Percentiles rank a stretch among this genome's conserved stretches.
Conservation (phyloP, 2,888 invertebrate genomes). For the Synergus gifuensis region DNA sequence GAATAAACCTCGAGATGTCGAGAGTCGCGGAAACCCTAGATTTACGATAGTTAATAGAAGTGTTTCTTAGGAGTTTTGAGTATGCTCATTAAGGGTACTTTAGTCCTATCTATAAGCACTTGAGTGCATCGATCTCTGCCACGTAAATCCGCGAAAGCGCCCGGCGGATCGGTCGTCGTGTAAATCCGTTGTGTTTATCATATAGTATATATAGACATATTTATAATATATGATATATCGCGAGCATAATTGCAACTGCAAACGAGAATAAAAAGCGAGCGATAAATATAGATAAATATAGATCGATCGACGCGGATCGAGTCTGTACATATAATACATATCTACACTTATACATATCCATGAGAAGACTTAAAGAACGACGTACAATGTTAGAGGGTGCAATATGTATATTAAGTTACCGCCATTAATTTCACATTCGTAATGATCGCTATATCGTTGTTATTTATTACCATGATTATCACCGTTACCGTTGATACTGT, state of each 20-base stretch:
- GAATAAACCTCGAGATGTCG: conserved; percentile 24
- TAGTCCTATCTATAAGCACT: conserved; percentile 21
- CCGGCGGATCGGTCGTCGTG: conserved; percentile 62
- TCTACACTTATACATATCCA: conserved; percentile 61
- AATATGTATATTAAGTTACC: conserved; percentile 41
- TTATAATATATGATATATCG: conserved; percentile 51
- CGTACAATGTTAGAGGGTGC: conserved; percentile 54
- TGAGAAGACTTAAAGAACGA: conserved; percentile 59
- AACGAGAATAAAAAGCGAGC: conserved; percentile 52
- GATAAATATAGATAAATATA: conserved; percentile 36
- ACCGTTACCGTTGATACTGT: conserved; percentile 53
- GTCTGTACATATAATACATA: conserved; percentile 56
- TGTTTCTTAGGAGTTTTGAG: conserved; percentile 26
- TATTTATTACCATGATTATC: conserved; percentile 47
- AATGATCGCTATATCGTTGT: conserved; percentile 49
- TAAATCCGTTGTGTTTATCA: conserved; percentile 73
- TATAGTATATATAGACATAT: conserved; percentile 75
- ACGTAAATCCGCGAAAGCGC: conserved; percentile 27
- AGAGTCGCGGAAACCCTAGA: conserved; percentile 1
- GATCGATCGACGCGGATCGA: conserved; percentile 56
- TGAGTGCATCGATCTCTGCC: conserved; percentile 33
- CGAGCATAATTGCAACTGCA: conserved; percentile 50
- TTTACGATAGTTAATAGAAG: conserved; percentile 13
- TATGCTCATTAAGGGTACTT: conserved; percentile 26
- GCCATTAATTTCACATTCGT: conserved; percentile 34